Base-by-base conservation (phyloP, 1,140 invertebrate genomes). In the Trichonephila clavipes region DNA sequence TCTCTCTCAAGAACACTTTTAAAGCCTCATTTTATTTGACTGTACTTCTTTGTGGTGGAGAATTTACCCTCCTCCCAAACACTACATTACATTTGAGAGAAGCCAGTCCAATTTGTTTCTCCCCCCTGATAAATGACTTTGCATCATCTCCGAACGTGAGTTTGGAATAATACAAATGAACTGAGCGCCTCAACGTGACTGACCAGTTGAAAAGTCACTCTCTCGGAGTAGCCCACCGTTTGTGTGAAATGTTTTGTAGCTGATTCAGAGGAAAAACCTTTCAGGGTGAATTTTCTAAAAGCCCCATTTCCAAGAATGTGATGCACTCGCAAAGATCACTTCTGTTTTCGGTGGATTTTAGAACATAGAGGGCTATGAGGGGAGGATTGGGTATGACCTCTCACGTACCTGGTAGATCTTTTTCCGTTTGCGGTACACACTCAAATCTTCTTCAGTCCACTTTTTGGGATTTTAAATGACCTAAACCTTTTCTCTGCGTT, bases 211-310 rank as follows among this genome's bases (percentile, higher is more conserved):
- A 64, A 64, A 88, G 86, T 88, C 86, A 88, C 58, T 88, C 44
- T 88, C 19, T 2, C 10, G 14, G 86, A 88, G 86, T 88, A 64
- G 18, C 28, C 62, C n/a, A 21, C 28, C 24, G 82, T 88, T 66
- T 88, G 59, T 88, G 34, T 34, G 58, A 88, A 88, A 88, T 85
- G 82, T 85, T 85, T 88, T n/a, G 58, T 21, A 64, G 51, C 69
- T 77, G 72, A 77, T 77, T 77, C 34, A 2, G 28, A 18, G 28
- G 19, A 62, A n/a, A 88, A 64, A 61, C 86, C 62, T 88, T 85
- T 88, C 61, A 66, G 28, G 86, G 19, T 34, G 59, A 64, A 64
- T 66, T 88, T 64, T 64, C 86, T 62, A 34, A 62, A 64, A 88
- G 86, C 62, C 24, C 86, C 24, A 28, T 88, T 88, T 62, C 62